Base-by-base conservation (phyloP, 1,140 invertebrate genomes). In the Oreohelix idahoensis region DNA sequence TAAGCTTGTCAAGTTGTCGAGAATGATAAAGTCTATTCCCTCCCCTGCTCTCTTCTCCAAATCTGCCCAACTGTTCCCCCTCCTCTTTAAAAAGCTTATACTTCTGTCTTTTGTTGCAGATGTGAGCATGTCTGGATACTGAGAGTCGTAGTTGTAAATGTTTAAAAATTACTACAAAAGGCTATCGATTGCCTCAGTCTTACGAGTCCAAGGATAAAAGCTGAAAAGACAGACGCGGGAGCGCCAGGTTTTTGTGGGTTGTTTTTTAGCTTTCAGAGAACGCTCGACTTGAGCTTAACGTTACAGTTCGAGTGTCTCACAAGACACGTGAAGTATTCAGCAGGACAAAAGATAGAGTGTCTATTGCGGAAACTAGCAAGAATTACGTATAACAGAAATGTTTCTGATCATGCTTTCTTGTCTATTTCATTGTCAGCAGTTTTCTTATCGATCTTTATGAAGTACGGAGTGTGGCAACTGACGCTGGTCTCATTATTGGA, bases 1-100 rank as follows among this genome's bases (percentile, higher is more conserved):
- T 66, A 66, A 66, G 63, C 29, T 66, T 66, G 63, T 66, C 29
- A 32, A 66, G 17, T 58, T 58, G 53, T 58, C 53, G 53, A 66
- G 32, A 66, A 29, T 66, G 63, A 66, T 66, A n/a, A 66, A 29
- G n/a, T 66, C 63, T 35, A 8, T 66, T 32, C 53, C 53, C 53
- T 66, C 29, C 29, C 32, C 53, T 58, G 53, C 26, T 4, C 26
- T 23, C 1, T 49, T 49, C 45, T 49, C n/a, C n/a, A 17, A 49
- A 11, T 49, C 13, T 58, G 5, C 53, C 63, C 29, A 2, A 29
- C 63, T 35, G 0, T 35, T 32, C 29, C 29, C 29, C 17, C n/a
- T 66, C 63, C 63, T 8, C n/a, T 10, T 4, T 58, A 2, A 23
- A 10, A 58, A 20, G 1, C 53, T 23, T 58, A 4, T 58, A 20